Conservation (phyloP, 1,140 invertebrate species). For the Sitophilus oryzae region DNA sequence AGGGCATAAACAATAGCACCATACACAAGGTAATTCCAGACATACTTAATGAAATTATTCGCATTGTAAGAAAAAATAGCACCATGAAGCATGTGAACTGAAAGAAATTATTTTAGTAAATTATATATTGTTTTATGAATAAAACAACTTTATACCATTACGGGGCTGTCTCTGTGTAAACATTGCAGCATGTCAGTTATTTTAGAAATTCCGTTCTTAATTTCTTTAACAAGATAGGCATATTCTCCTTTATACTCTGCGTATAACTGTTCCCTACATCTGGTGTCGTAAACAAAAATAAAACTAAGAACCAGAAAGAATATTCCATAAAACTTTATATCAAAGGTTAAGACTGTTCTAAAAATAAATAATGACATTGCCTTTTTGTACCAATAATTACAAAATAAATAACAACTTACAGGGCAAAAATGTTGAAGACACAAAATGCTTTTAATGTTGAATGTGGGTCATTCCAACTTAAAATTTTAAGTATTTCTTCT, state of each 20-base stretch:
- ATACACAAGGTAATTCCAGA: neutral
- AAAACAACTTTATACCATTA: conserved; percentile 8
- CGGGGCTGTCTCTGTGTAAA: conserved; percentile 1
- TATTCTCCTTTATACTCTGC: conserved; percentile 10
- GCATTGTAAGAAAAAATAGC: neutral
- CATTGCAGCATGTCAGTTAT: neutral
- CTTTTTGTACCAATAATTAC: neutral
- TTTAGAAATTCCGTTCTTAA: conserved; percentile 1
- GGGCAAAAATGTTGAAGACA: neutral
- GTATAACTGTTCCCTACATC: conserved; percentile 1
- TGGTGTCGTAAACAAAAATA: conserved; percentile 2
- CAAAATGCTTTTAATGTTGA: neutral
- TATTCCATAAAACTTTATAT: conserved; percentile 4
- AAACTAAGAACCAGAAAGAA: neutral
- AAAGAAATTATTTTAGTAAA: conserved; percentile 2
- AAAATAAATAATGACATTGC: conserved; percentile 1
- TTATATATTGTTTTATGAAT: neutral
- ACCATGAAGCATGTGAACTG: conserved; percentile 10
- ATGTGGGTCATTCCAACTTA: neutral
- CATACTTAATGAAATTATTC: neutral
- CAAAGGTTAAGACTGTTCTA: neutral
- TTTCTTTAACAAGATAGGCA: neutral
- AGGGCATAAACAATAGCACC: neutral
- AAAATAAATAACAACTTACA: conserved; percentile 4
- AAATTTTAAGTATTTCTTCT: conserved; percentile 1